These are phyloP conservation scores for Tyrannus savana DNA, from an alignment of 2,113 vertebrate species.

Conservation along the genomic window DNA sequence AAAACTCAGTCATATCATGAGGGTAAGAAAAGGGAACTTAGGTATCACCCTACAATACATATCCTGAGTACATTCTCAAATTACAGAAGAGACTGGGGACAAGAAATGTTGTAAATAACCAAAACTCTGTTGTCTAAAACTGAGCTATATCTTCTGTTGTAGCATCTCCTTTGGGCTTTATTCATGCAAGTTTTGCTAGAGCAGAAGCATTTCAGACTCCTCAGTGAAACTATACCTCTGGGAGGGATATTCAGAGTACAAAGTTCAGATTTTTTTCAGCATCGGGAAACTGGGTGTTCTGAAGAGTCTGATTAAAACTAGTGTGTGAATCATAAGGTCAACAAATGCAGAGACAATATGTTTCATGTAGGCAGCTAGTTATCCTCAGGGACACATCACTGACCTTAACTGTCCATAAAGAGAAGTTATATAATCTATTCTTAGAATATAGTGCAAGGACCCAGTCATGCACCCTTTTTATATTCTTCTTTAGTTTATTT, in stretches of 20 bases:
- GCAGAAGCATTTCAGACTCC: neutral
- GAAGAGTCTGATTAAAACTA: neutral
- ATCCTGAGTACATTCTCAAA: neutral
- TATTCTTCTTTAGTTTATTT: neutral
- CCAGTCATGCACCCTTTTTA: neutral
- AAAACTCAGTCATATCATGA: neutral
- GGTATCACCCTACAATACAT: accelerated
- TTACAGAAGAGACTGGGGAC: neutral
- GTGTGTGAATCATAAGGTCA: neutral
- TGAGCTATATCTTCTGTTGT: neutral
- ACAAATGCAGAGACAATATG: neutral
- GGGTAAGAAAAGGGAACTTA: neutral
- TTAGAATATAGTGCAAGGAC: neutral
- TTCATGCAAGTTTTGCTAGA: neutral
- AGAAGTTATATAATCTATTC: neutral
- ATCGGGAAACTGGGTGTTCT: neutral
- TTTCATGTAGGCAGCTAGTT: neutral
- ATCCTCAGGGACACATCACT: neutral
- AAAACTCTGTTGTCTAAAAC: neutral
- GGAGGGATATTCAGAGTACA: neutral
- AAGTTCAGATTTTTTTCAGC: neutral
- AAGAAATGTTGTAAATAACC: neutral
- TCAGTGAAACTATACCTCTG: neutral
- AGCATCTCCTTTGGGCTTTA: neutral
- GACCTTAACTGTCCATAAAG: neutral